phyloP scores from a whole-genome alignment of 2,797 vertebrate genomes.

The Mionectes olivaceus region DNA sequence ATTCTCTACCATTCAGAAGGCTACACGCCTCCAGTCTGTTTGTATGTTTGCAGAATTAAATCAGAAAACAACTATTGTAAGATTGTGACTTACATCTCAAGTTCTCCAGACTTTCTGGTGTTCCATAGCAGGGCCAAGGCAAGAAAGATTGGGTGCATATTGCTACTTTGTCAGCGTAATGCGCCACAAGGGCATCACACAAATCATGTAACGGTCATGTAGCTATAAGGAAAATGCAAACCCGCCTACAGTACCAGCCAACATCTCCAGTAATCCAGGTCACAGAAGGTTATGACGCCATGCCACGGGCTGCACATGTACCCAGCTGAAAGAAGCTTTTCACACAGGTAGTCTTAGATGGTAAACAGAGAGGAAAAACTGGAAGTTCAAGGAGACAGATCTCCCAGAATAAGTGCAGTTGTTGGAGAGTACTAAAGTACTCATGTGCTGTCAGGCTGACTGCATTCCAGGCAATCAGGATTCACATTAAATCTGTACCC shows the following conservation, averaged over 20 bases:
- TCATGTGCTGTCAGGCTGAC: constrained; percentile 30
- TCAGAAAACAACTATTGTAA: background rate
- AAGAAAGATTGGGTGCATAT: background rate
- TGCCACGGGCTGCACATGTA: background rate
- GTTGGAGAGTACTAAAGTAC: constrained; percentile 53
- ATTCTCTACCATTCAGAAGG: background rate
- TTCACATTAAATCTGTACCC: constrained; percentile 25
- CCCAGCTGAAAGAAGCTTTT: background rate
- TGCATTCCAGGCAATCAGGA: constrained; percentile 68
- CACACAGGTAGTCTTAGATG: background rate
- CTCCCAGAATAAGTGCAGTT: constrained; percentile 12
- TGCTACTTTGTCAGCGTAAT: background rate
- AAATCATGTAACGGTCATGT: constrained; percentile 3
- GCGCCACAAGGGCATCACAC: background rate
- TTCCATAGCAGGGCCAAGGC: background rate
- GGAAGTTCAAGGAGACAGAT: background rate
- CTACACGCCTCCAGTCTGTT: background rate
- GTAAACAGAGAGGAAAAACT: background rate
- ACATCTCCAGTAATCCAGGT: background rate
- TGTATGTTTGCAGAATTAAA: background rate
- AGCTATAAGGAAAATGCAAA: constrained; percentile 13
- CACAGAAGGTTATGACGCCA: background rate
- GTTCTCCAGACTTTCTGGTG: background rate
- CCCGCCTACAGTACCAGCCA: background rate
- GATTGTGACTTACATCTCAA: background rate